Conservation (phyloP, 2,113 vertebrate species). For the Anhinga anhinga region DNA sequence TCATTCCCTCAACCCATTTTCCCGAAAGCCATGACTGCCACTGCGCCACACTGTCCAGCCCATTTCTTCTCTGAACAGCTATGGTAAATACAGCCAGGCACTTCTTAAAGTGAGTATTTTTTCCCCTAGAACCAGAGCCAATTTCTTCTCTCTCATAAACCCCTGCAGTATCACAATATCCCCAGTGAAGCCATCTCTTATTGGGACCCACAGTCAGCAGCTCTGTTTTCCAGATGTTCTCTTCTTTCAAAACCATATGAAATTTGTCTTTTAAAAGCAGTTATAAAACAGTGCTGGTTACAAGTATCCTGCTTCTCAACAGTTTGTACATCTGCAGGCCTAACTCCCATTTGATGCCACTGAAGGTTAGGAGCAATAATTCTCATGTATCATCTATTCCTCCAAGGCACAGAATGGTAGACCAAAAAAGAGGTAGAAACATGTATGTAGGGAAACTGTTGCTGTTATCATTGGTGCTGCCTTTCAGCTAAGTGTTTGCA, state of each 20-base stretch:
- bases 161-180: background rate
- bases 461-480: fast-evolving
- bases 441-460: background rate
- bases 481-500: background rate
- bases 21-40: background rate
- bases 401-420: background rate
- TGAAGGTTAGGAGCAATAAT: background rate
- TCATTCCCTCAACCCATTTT: background rate
- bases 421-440: background rate
- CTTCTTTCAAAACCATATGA: background rate
- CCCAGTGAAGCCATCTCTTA: background rate
- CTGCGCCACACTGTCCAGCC: background rate
- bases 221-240: background rate
- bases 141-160: background rate
- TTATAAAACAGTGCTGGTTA: background rate
- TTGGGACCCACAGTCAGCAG: background rate
- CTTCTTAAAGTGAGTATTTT: background rate
- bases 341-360: background rate
- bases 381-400: background rate
- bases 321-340: background rate
- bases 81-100: background rate
- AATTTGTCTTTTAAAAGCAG: background rate
- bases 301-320: background rate
- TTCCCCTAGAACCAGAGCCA: background rate
- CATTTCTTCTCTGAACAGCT: background rate